These are phyloP conservation scores for Oxyura jamaicensis DNA, from an alignment of 2,113 vertebrate species.

Conservation along the genomic window DNA sequence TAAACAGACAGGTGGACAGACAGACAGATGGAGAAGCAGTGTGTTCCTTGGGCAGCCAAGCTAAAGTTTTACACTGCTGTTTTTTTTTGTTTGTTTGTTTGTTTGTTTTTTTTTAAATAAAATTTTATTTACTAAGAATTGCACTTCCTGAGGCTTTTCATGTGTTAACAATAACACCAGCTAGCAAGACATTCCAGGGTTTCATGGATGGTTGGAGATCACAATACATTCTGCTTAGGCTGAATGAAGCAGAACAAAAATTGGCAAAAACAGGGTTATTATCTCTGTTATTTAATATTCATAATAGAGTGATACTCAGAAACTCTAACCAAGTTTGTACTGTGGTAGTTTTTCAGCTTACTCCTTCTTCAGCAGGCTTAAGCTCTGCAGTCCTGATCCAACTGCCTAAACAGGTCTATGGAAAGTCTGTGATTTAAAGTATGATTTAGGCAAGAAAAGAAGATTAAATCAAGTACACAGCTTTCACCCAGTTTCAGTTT, in stretches of 20 bases:
- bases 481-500: background rate
- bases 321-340: background rate
- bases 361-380: background rate
- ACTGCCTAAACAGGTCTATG: background rate
- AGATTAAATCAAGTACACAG: background rate
- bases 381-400: background rate
- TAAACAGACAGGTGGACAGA: background rate
- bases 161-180: background rate
- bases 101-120: background rate
- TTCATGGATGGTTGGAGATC: constrained; percentile 35
- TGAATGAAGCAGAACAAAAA: constrained; percentile 50
- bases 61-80: background rate
- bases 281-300: constrained; percentile 42
- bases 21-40: background rate
- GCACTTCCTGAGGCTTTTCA: background rate
- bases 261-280: constrained; percentile 18
- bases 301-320: background rate
- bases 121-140: background rate
- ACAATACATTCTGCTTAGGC: background rate
- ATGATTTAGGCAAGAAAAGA: background rate
- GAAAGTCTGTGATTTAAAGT: background rate
- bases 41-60: background rate
- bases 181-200: background rate
- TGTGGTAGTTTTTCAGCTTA: background rate
- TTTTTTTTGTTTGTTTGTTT: too few species aligned